Percentiles rank a stretch among this genome's conserved stretches.
Evolutionary conservation across 2,797 vertebrate genomes (phyloP).

Genomic region (Euphonia xanthogaster): DNA sequence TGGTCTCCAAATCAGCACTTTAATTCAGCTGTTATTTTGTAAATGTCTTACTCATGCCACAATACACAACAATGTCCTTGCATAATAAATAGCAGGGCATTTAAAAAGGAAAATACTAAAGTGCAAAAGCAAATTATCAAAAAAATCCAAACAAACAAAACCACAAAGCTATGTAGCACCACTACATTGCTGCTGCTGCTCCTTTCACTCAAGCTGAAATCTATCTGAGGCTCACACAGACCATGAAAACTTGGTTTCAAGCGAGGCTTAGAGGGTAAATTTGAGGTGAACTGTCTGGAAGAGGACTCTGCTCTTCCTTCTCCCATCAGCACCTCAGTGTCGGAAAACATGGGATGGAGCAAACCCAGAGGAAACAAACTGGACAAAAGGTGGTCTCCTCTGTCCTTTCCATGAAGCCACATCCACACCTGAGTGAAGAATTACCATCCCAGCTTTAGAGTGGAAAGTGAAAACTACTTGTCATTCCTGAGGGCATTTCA

Average conservation of each 20-base stretch:
- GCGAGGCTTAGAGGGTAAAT: neutral
- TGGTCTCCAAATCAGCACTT: conserved; percentile 4
- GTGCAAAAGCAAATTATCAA: neutral
- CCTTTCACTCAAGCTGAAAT: conserved; percentile 15
- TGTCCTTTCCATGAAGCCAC: neutral
- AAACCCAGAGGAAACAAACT: neutral
- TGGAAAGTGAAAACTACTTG: neutral
- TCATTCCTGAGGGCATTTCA: neutral
- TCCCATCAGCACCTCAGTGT: neutral
- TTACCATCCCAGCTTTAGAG: neutral
- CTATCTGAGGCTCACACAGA: neutral
- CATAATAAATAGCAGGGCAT: conserved; percentile 22
- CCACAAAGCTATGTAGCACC: neutral
- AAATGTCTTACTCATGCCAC: neutral
- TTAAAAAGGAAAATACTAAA: neutral
- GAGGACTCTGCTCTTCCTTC: neutral
- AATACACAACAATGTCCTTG: neutral
- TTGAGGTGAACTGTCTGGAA: neutral
- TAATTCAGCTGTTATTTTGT: neutral
- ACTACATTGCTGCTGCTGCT: neutral
- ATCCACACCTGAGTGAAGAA: neutral
- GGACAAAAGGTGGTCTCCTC: neutral
- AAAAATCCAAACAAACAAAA: neutral
- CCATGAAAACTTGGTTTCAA: neutral
- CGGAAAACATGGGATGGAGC: neutral